Percentiles rank a stretch among this genome's conserved stretches.
Evolutionary conservation across 2,888 invertebrate species (phyloP).

Genomic region (Paralinhomoeus sp.): DNA sequence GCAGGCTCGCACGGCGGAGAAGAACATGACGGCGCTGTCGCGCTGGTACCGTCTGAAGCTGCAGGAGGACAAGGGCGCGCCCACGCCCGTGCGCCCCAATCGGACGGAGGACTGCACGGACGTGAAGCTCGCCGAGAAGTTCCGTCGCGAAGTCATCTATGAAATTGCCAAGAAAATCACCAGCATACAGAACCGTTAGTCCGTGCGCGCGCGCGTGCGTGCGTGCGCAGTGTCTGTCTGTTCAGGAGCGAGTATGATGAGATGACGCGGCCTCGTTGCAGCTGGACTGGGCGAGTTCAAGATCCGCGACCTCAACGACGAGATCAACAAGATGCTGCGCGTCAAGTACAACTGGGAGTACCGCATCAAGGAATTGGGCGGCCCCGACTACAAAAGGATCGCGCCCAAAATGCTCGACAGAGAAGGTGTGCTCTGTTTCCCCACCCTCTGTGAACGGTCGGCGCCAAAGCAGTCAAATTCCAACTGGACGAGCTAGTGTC

Average conservation of each 20-base stretch:
- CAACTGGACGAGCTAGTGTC: too few species aligned
- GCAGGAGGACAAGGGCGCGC: conserved; percentile 38
- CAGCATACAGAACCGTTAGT: conserved; percentile 72
- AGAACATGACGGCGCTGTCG: conserved; percentile 94
- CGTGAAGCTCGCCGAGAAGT: conserved; percentile 74
- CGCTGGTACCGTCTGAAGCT: conserved; percentile 92
- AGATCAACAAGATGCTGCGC: conserved; percentile 84
- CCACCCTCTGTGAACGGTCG: too few species aligned
- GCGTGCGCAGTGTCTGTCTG: too few species aligned
- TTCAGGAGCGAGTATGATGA: too few species aligned
- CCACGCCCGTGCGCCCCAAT: not conserved
- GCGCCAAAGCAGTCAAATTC: too few species aligned
- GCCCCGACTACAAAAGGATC: conserved; percentile 45
- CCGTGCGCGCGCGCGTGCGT: too few species aligned
- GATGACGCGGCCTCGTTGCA: not conserved
- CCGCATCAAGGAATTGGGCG: conserved; percentile 77
- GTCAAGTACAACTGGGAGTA: conserved; percentile 69
- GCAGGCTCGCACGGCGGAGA: conserved; percentile 81
- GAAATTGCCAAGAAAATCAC: conserved; percentile 96
- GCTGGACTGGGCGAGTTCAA: conserved; percentile 94
- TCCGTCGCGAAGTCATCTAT: conserved; percentile 80
- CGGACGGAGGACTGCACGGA: conserved; percentile 51
- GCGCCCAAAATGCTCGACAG: conserved; percentile 44
- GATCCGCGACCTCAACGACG: conserved; percentile 89
- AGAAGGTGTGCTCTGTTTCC: conserved; percentile 45